Evolutionary conservation across 2,113 vertebrate genomes (phyloP).

Genomic region (Condylura cristata): DNA sequence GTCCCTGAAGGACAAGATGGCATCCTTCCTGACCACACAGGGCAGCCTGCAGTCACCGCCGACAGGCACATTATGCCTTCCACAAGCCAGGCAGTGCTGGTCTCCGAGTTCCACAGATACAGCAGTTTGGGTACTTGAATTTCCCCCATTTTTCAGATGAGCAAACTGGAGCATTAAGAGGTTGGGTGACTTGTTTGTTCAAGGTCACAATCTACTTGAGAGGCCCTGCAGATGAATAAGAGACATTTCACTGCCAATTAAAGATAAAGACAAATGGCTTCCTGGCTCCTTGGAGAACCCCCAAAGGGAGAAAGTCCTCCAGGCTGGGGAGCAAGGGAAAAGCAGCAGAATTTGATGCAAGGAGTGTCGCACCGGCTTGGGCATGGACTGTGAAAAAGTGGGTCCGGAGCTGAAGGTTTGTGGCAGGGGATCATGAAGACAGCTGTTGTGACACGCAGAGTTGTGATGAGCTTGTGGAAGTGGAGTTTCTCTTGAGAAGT

Average conservation of each 20-base stretch:
- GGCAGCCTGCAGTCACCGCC: neutral
- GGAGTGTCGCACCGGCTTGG: neutral
- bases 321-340: neutral
- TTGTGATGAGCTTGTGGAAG: neutral
- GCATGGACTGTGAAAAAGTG: accelerated
- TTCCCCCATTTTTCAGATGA: neutral
- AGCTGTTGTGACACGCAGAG: neutral
- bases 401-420: neutral
- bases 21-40: neutral
- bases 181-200: neutral
- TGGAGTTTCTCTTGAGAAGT: conserved; percentile 30
- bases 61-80: neutral
- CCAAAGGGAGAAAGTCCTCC: neutral
- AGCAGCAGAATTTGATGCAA: neutral
- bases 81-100: neutral
- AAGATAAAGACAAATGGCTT: neutral
- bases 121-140: neutral
- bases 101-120: neutral
- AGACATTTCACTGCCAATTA: neutral
- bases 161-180: neutral
- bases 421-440: neutral
- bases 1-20: neutral
- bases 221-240: neutral
- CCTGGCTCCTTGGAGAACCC: neutral
- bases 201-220: neutral